Evolutionary conservation across 2,888 invertebrate species (phyloP).

Genomic region (Nomada fucata): DNA sequence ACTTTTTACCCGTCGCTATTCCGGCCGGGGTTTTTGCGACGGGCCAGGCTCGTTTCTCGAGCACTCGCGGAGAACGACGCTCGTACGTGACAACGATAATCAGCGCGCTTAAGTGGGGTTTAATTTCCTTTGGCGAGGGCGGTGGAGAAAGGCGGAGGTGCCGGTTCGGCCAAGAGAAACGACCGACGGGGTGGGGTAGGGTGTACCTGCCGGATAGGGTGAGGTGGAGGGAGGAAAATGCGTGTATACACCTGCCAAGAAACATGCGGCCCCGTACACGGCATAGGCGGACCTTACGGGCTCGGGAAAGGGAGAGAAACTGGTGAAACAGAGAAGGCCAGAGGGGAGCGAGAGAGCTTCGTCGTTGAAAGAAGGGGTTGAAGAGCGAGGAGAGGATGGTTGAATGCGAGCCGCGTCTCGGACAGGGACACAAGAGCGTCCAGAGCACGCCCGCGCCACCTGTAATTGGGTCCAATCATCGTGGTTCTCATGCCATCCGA

Average conservation of each 20-base stretch:
- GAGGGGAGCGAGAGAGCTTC: slow-evolving; percentile 11
- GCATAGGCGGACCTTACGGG: slow-evolving; percentile 70
- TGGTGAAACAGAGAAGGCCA: slow-evolving; percentile 25
- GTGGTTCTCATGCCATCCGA: slow-evolving; percentile 75
- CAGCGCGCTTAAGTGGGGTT: slow-evolving; percentile 81
- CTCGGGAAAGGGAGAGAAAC: slow-evolving; percentile 52
- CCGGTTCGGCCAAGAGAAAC: slow-evolving; percentile 65
- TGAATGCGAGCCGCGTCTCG: slow-evolving; percentile 68
- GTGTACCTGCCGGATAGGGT: slow-evolving; percentile 48
- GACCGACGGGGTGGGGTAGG: slow-evolving; percentile 52
- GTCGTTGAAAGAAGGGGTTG: neutral
- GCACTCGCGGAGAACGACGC: slow-evolving; percentile 62
- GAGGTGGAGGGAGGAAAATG: slow-evolving; percentile 73
- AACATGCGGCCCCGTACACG: slow-evolving; percentile 76
- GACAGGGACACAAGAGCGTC: slow-evolving; percentile 78
- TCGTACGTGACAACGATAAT: slow-evolving; percentile 83
- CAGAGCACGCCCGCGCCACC: slow-evolving; percentile 80
- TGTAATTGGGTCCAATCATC: slow-evolving; percentile 83
- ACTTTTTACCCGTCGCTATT: slow-evolving; percentile 51
- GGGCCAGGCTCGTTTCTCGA: slow-evolving; percentile 56
- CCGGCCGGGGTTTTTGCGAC: slow-evolving; percentile 64
- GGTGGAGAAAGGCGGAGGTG: slow-evolving; percentile 69
- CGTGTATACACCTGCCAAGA: slow-evolving; percentile 81
- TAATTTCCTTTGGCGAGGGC: slow-evolving; percentile 82
- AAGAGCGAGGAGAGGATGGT: slow-evolving; percentile 58